Base-by-base conservation (phyloP, 2,113 vertebrate genomes). In the Pelecanus crispus region DNA sequence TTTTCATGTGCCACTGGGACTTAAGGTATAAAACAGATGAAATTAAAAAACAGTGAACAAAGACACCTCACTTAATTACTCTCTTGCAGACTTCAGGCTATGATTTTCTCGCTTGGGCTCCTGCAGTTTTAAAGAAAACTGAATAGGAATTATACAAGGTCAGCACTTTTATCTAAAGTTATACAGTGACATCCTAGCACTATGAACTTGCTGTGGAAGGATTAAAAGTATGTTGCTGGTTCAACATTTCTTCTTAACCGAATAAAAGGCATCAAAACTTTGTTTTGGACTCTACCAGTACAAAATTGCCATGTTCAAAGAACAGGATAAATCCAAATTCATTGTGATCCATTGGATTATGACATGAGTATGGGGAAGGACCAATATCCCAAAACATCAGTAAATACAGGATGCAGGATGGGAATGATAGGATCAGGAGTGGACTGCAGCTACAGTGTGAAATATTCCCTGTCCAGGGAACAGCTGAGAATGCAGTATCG, bases 11-110 rank as follows among this genome's bases (percentile, higher is more conserved):
- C 70, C 56, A 21, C 31, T 72, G 68, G n/a, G 50, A 86, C 26
- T 67, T 63, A 36, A 78, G 52, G 31, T 86, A 71, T 81, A 67
- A 74, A 78, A 31, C 31, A 92, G 73, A 72, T 81, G 5, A 92
- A 89, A 94, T 89, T 86, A 56, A 89, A 86, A 92, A 90, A 7
- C 18, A 65, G 19, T 45, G 73, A 95, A 84, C 52, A 91, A 92
- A 91, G 91, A 45, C 49, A 89, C 68, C 31, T 86, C 74, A 86
- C 24, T 95, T 96, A 96, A 96, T 96, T 93, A 90, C 72, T 88
- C 19, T 84, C 47, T 45, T 94, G 47, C 47, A 84, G 40, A 17
- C 91, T 84, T 89, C 58, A 89, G 80, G 94, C 36, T 86, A 49
- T 38, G 62, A 94, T 96, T 95, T 88, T 79, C 82, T 91, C 2